A percentile compares a stretch with the other conserved stretches of the same genome.
Evolutionary conservation across 2,113 vertebrate species (phyloP).

Genomic region (Peromyscus polionotus): DNA sequence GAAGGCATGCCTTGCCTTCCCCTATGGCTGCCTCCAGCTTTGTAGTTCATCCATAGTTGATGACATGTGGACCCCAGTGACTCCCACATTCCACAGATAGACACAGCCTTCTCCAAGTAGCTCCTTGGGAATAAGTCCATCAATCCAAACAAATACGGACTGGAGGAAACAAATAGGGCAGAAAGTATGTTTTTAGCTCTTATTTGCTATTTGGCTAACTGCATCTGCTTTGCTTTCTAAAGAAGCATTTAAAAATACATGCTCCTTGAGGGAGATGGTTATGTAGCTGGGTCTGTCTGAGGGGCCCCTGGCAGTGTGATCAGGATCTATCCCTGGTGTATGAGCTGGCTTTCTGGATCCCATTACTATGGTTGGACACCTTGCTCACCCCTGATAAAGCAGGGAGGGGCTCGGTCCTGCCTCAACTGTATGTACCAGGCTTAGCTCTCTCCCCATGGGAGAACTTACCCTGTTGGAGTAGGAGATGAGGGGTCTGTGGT

Average conservation of each 20-base stretch:
- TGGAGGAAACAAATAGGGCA: not conserved
- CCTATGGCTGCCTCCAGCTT: not conserved
- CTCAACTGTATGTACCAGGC: too few species aligned
- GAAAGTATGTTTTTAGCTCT: not conserved
- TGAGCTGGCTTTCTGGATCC: too few species aligned
- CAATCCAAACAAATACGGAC: not conserved
- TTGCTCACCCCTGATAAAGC: too few species aligned
- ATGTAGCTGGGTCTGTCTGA: too few species aligned
- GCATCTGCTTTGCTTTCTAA: not conserved
- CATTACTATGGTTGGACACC: too few species aligned
- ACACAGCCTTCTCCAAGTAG: not conserved
- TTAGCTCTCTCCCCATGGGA: too few species aligned
- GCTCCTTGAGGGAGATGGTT: too few species aligned
- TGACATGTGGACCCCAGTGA: not conserved
- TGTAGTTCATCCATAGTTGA: slow-evolving; percentile 33
- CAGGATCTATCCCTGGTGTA: too few species aligned
- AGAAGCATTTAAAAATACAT: not conserved
- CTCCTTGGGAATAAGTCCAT: not conserved
- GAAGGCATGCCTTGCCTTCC: not conserved
- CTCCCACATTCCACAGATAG: not conserved
- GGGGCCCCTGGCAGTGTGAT: too few species aligned
- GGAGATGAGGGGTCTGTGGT: too few species aligned
- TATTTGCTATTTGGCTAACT: not conserved
- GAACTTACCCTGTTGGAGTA: too few species aligned
- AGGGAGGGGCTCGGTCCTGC: too few species aligned